A percentile compares a stretch with the other conserved stretches of the same genome.
phyloP scores from a whole-genome alignment of 2,113 vertebrate species.

The Trematomus loennbergii region DNA sequence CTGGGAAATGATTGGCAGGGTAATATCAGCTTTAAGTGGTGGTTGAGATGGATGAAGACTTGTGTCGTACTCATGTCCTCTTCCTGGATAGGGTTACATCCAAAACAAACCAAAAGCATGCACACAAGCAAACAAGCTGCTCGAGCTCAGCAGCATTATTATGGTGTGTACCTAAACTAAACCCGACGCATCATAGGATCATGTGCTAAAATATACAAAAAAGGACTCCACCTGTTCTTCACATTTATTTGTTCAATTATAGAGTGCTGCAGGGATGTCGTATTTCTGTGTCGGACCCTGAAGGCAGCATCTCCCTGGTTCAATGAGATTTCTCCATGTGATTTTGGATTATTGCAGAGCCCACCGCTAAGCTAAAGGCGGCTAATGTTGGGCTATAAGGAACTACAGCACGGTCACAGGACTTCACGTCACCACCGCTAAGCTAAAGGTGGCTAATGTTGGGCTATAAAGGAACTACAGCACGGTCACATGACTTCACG shows the following conservation, averaged over 20 bases:
- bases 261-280: too few species aligned
- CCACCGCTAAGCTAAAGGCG: too few species aligned
- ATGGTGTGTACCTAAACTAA: conserved; percentile 46
- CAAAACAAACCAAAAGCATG: conserved; percentile 70
- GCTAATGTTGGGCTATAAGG: too few species aligned
- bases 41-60: conserved; percentile 12
- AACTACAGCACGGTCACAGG: too few species aligned
- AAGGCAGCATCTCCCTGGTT: too few species aligned
- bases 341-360: too few species aligned
- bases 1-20: conserved; percentile 25
- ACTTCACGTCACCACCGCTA: too few species aligned
- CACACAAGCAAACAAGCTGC: conserved; percentile 60
- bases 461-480: too few species aligned
- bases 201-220: conserved; percentile 26
- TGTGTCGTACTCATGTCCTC: conserved; percentile 33
- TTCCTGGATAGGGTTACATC: conserved; percentile 58
- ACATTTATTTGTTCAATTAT: conserved; percentile 32
- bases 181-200: conserved; percentile 39
- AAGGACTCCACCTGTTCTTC: conserved; percentile 50
- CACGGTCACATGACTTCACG: too few species aligned
- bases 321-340: too few species aligned
- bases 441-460: too few species aligned
- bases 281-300: too few species aligned
- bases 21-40: conserved; percentile 28
- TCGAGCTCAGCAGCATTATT: conserved; percentile 33